phyloP scores from a whole-genome alignment of 2,888 invertebrate species.

The Campaea margaritaria region DNA sequence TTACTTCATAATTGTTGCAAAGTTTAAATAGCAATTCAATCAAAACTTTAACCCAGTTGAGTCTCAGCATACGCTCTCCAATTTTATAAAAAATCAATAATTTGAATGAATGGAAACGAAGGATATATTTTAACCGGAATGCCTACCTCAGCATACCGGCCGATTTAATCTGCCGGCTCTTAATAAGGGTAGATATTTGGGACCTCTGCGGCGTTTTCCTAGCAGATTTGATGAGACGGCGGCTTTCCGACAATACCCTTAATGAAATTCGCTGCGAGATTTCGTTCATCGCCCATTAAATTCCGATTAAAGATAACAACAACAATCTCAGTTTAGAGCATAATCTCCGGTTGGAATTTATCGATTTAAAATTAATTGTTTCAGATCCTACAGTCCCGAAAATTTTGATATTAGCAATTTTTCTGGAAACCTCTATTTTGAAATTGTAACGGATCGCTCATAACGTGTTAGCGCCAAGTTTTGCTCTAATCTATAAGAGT shows the following conservation, averaged over 20 bases:
- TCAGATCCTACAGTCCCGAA: not conserved
- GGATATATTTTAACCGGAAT: slow-evolving; percentile 4
- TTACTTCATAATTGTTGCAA: not conserved
- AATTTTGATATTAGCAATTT: not conserved
- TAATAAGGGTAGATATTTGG: slow-evolving; percentile 28
- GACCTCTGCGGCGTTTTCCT: slow-evolving; percentile 28
- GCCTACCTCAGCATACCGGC: slow-evolving; percentile 11
- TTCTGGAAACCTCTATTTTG: no score
- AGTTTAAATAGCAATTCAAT: not conserved
- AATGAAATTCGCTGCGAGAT: slow-evolving; percentile 65
- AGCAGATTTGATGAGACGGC: slow-evolving; percentile 33
- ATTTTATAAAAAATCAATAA: not conserved
- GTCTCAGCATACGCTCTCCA: not conserved
- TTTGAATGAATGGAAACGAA: not conserved
- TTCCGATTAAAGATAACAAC: slow-evolving; percentile 39
- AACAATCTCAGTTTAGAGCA: slow-evolving; percentile 19
- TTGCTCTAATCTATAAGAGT: no score
- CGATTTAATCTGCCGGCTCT: slow-evolving; percentile 20
- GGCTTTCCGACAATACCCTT: slow-evolving; percentile 35
- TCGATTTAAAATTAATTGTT: slow-evolving; percentile 7
- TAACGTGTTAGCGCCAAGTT: no score
- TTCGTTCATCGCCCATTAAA: slow-evolving; percentile 64
- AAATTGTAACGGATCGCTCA: no score
- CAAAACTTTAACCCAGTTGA: not conserved
- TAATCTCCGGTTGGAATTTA: slow-evolving; percentile 12